Percentiles rank a stretch among this genome's conserved stretches.
Conservation (phyloP, 2,888 invertebrate genomes). For the Cosmopolites sordidus region DNA sequence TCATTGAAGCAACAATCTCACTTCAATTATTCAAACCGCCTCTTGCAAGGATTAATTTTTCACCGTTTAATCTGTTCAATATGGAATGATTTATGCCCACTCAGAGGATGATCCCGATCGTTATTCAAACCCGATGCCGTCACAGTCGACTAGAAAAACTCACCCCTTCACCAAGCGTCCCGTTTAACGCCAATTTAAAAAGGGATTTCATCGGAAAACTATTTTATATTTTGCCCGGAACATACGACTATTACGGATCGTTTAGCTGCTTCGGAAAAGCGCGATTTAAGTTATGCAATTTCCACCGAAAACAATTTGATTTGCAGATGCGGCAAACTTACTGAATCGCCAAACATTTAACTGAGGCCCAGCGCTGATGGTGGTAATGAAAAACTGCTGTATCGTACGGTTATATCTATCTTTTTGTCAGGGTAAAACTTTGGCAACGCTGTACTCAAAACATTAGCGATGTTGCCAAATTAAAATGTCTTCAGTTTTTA, state of each 20-base stretch:
- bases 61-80: no score
- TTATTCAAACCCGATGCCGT: not conserved
- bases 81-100: no score
- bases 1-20: no score
- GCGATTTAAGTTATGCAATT: not conserved
- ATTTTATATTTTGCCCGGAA: conserved; percentile 8
- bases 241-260: not conserved
- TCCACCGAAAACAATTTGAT: not conserved
- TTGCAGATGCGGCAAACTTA: not conserved
- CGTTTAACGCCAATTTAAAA: conserved; percentile 14
- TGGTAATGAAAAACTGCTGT: no score
- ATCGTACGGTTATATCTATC: no score
- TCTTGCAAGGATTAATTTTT: no score
- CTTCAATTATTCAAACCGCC: no score
- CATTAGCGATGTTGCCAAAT: not conserved
- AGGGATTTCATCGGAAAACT: conserved; percentile 10
- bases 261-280: not conserved
- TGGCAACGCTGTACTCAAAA: not conserved
- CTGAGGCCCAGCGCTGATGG: no score
- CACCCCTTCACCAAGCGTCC: no score
- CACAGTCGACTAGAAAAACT: conserved; percentile 6
- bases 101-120: not conserved
- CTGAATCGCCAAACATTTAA: not conserved
- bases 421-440: no score
- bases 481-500: no score